phyloP scores from a whole-genome alignment of 2,113 vertebrate species.

The Percina caprodes region DNA sequence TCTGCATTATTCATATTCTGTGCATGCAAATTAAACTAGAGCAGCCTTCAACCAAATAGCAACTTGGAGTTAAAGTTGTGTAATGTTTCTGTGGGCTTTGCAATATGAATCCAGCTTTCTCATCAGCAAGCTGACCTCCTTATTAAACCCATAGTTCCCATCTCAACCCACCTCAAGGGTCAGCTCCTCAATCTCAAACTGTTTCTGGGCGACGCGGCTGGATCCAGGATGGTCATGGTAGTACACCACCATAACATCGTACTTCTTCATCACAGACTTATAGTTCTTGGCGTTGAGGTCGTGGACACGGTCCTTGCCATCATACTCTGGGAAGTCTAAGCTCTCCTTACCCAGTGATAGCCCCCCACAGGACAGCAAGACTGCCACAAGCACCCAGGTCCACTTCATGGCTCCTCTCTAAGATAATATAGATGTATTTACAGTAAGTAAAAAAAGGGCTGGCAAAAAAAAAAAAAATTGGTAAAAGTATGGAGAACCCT shows the following conservation, averaged over 20 bases:
- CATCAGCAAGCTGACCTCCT: neutral
- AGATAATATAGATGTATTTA: constrained; percentile 12
- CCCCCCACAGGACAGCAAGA: constrained; percentile 76
- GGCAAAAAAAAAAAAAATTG: neutral
- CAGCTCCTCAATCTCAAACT: constrained; percentile 91
- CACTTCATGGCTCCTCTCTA: constrained; percentile 83
- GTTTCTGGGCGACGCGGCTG: constrained; percentile 88
- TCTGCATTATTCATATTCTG: neutral
- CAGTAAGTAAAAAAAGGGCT: constrained; percentile 22
- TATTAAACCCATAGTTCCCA: constrained; percentile 6
- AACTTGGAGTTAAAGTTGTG: neutral
- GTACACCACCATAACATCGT: constrained; percentile 90
- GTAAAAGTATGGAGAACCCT: constrained; percentile 67
- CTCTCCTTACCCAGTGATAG: constrained; percentile 82
- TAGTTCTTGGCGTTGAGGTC: constrained; percentile 90
- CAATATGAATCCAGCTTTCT: constrained; percentile 7
- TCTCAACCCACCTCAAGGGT: constrained; percentile 88
- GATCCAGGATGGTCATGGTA: constrained; percentile 90
- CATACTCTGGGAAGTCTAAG: constrained; percentile 90
- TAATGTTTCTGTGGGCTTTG: neutral
- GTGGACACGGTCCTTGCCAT: constrained; percentile 90
- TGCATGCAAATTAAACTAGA: neutral
- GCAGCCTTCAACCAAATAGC: neutral
- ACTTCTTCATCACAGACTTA: constrained; percentile 91
- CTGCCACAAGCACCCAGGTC: constrained; percentile 82